Evolutionary conservation across 2,888 invertebrate species (phyloP), one percentile per base, ranked within the genome.

Genomic region (Imbricaverruca yamaguchii): DNA sequence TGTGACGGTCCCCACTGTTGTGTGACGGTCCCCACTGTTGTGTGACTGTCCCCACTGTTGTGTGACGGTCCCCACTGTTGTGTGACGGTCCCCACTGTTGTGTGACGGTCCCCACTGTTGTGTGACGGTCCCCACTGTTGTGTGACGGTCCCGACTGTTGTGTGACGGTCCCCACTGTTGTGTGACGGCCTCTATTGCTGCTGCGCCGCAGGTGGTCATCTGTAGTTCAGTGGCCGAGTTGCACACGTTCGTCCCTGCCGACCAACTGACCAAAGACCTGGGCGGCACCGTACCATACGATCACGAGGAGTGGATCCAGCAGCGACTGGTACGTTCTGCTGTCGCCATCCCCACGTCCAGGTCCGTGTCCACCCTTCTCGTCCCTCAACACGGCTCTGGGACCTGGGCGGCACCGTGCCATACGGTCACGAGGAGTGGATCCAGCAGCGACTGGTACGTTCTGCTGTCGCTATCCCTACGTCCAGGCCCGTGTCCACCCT

Each of bases 381-480:
- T 3, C 39, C 39, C 39, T 39, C 39, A 39, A 39, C 39, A n/a
- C n/a, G n/a, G n/a, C n/a, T n/a, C n/a, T n/a, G n/a, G n/a, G 97
- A 97, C 87, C 90, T 98, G 83, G 96, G 95, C 7, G 98, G 98
- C 1, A 91, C 91, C 83, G 89, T 98, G 84, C 92, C 93, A 83
- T 98, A 97, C 89, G 94, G 94, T 85, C 96, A 98, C 87, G 91
- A 94, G 82, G 95, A 96, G 86, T 98, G 98, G 98, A 96, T 98
- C 86, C 94, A 97, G 86, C 96, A 98, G 88, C 91, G 98, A 89
- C 94, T 96, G 88, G 97, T 98, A 88, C 21, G 56, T 77, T 9
- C 23, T 67, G n/a, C 10, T 67, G 21, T 18, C 21, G 53, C 9
- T 10, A 25, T 39, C 23, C 25, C 1, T 25, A 8, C 69, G 10